These are phyloP conservation scores for Leucophenga montana DNA, from an alignment of 2,888 invertebrate species.

Conservation along the genomic window DNA sequence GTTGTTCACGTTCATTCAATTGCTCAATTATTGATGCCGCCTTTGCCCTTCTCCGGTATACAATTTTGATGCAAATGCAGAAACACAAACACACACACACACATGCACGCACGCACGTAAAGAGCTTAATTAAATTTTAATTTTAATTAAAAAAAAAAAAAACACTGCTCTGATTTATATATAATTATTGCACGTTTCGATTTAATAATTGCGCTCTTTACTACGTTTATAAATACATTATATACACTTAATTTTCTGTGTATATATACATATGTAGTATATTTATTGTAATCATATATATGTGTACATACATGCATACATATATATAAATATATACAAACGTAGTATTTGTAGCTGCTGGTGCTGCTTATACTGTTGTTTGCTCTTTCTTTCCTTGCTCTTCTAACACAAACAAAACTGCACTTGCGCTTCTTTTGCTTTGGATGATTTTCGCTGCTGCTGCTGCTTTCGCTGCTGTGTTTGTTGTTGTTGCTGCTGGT, in stretches of 20 bases:
- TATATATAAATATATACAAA: neutral
- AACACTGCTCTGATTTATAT: neutral
- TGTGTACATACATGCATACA: neutral
- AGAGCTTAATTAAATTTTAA: too few species aligned
- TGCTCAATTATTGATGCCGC: neutral
- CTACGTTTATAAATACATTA: too few species aligned
- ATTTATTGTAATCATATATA: too few species aligned
- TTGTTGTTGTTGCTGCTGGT: neutral
- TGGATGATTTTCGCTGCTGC: slow-evolving; percentile 1
- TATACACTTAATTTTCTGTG: too few species aligned
- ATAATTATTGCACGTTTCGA: too few species aligned
- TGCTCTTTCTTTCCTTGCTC: neutral
- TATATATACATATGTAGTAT: too few species aligned
- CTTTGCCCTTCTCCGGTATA: neutral
- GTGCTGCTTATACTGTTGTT: neutral
- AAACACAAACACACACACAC: too few species aligned
- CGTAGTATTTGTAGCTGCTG: neutral
- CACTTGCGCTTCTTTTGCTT: slow-evolving; percentile 17
- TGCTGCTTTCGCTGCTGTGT: neutral
- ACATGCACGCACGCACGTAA: too few species aligned
- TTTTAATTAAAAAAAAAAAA: slow-evolving; percentile 7
- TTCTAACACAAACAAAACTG: slow-evolving; percentile 14
- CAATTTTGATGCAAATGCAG: too few species aligned
- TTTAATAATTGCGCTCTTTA: too few species aligned
- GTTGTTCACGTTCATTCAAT: slow-evolving; percentile 1